Conservation (phyloP, 2,797 vertebrate genomes). For the Catostomus latipinnis region DNA sequence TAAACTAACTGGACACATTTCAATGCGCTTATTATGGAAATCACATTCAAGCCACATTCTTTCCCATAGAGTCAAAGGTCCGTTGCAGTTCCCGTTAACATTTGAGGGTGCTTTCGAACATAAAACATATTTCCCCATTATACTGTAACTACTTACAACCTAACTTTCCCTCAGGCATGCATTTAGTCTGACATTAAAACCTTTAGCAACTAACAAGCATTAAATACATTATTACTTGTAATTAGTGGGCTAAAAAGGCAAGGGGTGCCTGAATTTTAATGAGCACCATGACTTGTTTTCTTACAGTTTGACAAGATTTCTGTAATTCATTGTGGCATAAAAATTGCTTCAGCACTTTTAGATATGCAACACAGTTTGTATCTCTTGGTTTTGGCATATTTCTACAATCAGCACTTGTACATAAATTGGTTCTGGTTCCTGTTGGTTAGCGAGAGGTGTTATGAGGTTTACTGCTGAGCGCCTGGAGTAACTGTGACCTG, state of each 20-base stretch:
- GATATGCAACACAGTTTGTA: conserved; percentile 43
- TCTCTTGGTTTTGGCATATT: conserved; percentile 42
- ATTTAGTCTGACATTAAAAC: conserved; percentile 62
- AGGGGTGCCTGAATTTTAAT: conserved; percentile 52
- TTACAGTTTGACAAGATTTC: conserved; percentile 62
- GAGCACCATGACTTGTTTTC: conserved; percentile 51
- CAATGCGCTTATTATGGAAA: conserved; percentile 30
- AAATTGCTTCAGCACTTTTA: conserved; percentile 62
- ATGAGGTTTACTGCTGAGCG: conserved; percentile 54
- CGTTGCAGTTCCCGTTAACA: conserved; percentile 46
- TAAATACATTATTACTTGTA: conserved; percentile 71
- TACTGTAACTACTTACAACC: conserved; percentile 42
- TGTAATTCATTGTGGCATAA: conserved; percentile 59
- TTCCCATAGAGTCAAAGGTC: conserved; percentile 36
- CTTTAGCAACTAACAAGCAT: conserved; percentile 66
- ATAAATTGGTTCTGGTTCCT: conserved; percentile 40
- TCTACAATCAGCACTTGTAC: conserved; percentile 33
- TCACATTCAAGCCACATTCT: conserved; percentile 45
- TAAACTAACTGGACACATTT: not conserved
- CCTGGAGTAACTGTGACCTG: conserved; percentile 65
- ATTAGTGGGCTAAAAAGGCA: conserved; percentile 59
- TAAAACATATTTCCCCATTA: conserved; percentile 52
- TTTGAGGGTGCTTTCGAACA: conserved; percentile 52
- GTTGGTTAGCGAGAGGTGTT: conserved; percentile 36
- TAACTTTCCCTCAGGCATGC: conserved; percentile 32